phyloP scores from a whole-genome alignment of 2,113 vertebrate species.

The Podilymbus podiceps region DNA sequence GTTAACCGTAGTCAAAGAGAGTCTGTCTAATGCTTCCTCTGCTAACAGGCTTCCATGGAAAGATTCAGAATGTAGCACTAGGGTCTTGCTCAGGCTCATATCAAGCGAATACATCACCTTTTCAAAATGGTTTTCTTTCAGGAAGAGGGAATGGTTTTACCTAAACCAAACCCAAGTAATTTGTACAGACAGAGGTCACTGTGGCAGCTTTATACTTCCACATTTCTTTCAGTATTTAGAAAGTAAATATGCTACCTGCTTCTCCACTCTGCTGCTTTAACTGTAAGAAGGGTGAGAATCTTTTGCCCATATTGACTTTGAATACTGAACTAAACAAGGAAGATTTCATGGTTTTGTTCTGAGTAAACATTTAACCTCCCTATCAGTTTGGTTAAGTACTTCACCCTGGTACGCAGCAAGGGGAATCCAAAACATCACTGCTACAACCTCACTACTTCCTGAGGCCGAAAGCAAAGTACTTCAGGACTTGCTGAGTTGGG shows the following conservation, averaged over 20 bases:
- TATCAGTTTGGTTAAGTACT: not conserved
- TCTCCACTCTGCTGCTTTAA: not conserved
- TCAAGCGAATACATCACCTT: accelerated
- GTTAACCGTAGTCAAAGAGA: not conserved
- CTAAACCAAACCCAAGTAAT: not conserved
- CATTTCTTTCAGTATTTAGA: not conserved
- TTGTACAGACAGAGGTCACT: not conserved
- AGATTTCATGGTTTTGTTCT: not conserved
- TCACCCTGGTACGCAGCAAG: not conserved
- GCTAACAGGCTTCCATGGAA: not conserved
- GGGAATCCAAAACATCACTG: not conserved
- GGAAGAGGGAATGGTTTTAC: not conserved
- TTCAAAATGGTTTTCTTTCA: not conserved
- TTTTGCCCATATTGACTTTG: not conserved
- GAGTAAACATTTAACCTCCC: not conserved
- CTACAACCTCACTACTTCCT: not conserved
- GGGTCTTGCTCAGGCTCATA: not conserved
- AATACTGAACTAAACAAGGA: not conserved
- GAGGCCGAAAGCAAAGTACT: not conserved
- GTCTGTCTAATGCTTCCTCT: not conserved
- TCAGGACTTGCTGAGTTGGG: not conserved
- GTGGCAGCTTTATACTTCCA: not conserved
- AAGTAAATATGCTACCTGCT: not conserved
- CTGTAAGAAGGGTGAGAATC: not conserved
- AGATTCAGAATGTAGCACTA: not conserved